Base-by-base conservation (phyloP, 2,113 vertebrate genomes). In the Uropsilus gracilis region DNA sequence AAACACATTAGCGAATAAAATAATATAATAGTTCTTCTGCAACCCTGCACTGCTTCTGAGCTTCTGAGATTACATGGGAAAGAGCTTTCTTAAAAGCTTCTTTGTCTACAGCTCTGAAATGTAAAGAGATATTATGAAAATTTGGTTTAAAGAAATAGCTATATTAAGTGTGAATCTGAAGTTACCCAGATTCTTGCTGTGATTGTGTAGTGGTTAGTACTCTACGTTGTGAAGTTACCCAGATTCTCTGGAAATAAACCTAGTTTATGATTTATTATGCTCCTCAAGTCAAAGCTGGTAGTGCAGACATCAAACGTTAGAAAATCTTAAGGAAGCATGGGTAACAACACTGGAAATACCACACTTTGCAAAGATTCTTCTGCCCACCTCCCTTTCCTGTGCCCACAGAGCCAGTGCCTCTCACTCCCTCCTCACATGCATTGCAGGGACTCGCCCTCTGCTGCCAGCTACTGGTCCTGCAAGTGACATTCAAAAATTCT, bases 181-280 rank as follows among this genome's bases (percentile, higher is more conserved):
- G 14, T 81, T 82, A 68, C 7, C 26, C 59, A 6, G 17, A 69
- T 32, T 88, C 66, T 88, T n/a, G n/a, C n/a, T n/a, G n/a, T n/a
- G n/a, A n/a, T n/a, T n/a, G n/a, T n/a, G n/a, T n/a, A n/a, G n/a
- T n/a, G n/a, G n/a, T n/a, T n/a, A n/a, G n/a, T n/a, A n/a, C n/a
- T n/a, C n/a, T n/a, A n/a, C n/a, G n/a, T n/a, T n/a, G n/a, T 86
- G 30, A 78, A 86, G 14, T 81, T 82, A 68, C 7, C 26, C 59
- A 6, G 17, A 69, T 32, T 88, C 66, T 88, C 73, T 53, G 50
- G 37, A 57, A 84, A 73, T 83, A 82, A 93, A 64, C 55, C 44
- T 39, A 20, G 6, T 68, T 85, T 50, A 5, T 66, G 44, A 24
- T 37, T 78, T 72, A 42, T 59, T 83, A 44, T 0, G 6, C 5